A percentile compares a stretch with the other conserved stretches of the same genome.
Conservation (phyloP, 2,888 invertebrate species). For the Caenorhabditis plicata region DNA sequence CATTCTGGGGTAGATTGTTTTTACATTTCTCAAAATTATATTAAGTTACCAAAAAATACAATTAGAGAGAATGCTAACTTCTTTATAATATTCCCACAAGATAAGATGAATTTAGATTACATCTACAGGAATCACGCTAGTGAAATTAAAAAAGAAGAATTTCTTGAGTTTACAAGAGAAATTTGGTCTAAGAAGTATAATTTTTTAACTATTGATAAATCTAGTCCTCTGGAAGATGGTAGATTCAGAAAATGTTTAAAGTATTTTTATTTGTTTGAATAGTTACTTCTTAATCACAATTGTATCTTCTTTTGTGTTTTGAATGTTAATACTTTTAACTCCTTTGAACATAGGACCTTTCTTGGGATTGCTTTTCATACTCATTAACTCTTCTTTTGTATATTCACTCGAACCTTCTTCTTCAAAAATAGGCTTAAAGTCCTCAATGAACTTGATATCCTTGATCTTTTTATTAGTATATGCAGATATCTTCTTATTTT, state of each 20-base stretch:
- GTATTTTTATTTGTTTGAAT: slow-evolving; percentile 10
- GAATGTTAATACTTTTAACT: slow-evolving; percentile 5
- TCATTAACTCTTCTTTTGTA: slow-evolving; percentile 18
- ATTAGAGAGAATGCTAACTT: slow-evolving; percentile 47
- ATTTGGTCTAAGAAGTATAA: slow-evolving; percentile 27
- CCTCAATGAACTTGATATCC: slow-evolving; percentile 6
- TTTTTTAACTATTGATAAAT: slow-evolving; percentile 41
- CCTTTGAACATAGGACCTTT: slow-evolving; percentile 12
- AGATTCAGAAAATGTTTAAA: slow-evolving; percentile 30
- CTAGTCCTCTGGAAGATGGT: slow-evolving; percentile 21
- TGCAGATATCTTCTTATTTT: slow-evolving; percentile 6
- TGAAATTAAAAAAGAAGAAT: slow-evolving; percentile 33
- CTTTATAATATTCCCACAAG: slow-evolving; percentile 45
- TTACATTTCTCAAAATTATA: slow-evolving; percentile 45
- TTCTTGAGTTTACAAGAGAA: slow-evolving; percentile 19
- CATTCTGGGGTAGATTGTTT: slow-evolving; percentile 40
- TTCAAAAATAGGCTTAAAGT: slow-evolving; percentile 16
- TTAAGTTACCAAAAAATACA: slow-evolving; percentile 45
- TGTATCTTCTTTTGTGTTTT: slow-evolving; percentile 1
- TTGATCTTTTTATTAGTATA: slow-evolving; percentile 14
- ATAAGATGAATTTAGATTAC: slow-evolving; percentile 38
- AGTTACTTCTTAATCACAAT: slow-evolving; percentile 3
- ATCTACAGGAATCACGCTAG: slow-evolving; percentile 32
- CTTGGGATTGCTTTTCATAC: slow-evolving; percentile 16
- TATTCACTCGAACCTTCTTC: slow-evolving; percentile 14